Evolutionary conservation across 2,113 vertebrate species (phyloP).

Genomic region (Suncus etruscus): DNA sequence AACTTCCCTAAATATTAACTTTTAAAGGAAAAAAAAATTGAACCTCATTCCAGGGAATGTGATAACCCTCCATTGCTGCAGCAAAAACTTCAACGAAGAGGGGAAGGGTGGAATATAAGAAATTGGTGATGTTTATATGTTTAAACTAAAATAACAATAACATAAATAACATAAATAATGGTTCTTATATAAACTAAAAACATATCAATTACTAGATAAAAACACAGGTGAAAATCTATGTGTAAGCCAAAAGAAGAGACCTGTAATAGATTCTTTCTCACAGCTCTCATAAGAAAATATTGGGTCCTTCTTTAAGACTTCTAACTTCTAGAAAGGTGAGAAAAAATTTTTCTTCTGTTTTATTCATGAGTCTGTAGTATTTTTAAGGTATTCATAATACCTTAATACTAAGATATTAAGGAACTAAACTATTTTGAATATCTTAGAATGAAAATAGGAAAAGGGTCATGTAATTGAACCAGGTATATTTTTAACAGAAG

Average conservation of each 20-base stretch:
- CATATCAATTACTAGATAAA: too few relatives aligned
- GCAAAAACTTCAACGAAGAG: too few relatives aligned
- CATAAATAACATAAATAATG: too few relatives aligned
- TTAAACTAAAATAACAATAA: too few relatives aligned
- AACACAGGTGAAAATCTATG: background rate
- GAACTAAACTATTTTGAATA: background rate
- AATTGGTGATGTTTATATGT: too few relatives aligned
- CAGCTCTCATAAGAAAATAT: background rate
- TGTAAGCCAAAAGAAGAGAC: background rate
- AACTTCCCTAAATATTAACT: too few relatives aligned
- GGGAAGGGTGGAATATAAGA: too few relatives aligned
- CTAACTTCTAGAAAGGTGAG: background rate
- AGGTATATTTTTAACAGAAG: background rate
- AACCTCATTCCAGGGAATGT: too few relatives aligned
- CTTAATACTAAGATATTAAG: background rate
- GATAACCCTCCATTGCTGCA: too few relatives aligned
- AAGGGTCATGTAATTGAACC: background rate
- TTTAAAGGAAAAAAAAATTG: too few relatives aligned
- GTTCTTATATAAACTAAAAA: too few relatives aligned
- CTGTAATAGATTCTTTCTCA: background rate
- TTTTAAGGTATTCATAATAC: background rate
- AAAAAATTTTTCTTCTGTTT: background rate
- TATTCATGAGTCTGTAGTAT: background rate
- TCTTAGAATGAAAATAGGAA: background rate
- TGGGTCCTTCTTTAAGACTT: background rate